Evolutionary conservation across 2,113 vertebrate species (phyloP), one percentile per base, ranked within the genome.

Genomic region (Podarcis raffonei): DNA sequence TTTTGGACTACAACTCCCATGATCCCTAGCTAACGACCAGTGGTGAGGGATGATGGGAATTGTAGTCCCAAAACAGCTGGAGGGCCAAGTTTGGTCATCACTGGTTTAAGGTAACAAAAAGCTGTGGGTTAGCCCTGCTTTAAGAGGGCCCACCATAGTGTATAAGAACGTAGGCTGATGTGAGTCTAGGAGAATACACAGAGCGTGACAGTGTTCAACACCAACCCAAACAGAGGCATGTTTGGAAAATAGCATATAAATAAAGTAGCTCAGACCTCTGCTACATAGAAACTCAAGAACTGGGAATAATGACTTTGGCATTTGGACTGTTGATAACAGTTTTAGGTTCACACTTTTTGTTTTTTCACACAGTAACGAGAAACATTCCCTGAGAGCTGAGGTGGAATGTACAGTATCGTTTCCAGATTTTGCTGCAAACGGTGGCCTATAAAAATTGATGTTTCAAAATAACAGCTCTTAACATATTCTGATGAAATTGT

Each of bases 381-480:
- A 85, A 66, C 84, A 78, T 66, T 78, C 84, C 74, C 25, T 77
- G 16, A 30, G 53, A 86, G 37, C 25, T 66, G 74, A 66, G 59
- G 74, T n/a, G 7, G 71, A 75, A 85, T 37, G 32, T 59, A 62
- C 20, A 35, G 35, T 42, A 66, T 32, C 22, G 15, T 66, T 66
- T 86, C 59, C 74, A 66, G 84, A 78, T 77, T 83, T 86, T 86
- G 53, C 25, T 59, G 48, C 48, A 74, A 74, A 72, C 68, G 35
- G 42, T 74, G 48, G n/a, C 74, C 84, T 65, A 22, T 77, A 65
- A 65, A 77, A 8, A 5, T 27, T 62, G 74, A 30, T 65, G 35
- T 66, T 86, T 86, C 59, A 39, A 66, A 84, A 77, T 86, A 85
- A 39, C 32, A 65, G n/a, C n/a, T 37, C 57, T 42, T 22, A 65